Evolutionary conservation across 1,140 invertebrate species (phyloP).

Genomic region (Globodera ellingtonae): DNA sequence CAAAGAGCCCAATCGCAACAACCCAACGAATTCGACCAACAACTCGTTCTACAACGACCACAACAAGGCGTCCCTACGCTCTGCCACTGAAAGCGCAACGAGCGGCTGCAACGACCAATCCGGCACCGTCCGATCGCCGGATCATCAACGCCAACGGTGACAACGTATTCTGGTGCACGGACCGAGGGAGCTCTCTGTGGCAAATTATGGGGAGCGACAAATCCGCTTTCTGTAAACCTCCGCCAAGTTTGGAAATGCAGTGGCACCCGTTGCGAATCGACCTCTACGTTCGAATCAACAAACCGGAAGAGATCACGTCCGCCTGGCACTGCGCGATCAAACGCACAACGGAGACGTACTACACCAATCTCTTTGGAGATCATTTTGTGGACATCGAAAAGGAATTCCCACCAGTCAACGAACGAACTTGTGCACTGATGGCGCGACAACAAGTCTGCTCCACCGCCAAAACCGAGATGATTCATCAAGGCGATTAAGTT

Average conservation of each 20-base stretch:
- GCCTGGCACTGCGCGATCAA: not conserved
- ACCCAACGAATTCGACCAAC: too few species aligned
- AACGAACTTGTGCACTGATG: not conserved
- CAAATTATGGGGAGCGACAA: not conserved
- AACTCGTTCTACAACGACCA: too few species aligned
- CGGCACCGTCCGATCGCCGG: not conserved
- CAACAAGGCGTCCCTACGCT: too few species aligned
- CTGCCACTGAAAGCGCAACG: too few species aligned
- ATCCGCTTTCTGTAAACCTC: not conserved
- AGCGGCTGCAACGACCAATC: too few species aligned
- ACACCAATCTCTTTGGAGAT: not conserved
- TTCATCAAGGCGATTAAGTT: not conserved
- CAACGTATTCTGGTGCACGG: not conserved
- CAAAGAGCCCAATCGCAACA: too few species aligned
- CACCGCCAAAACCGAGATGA: not conserved
- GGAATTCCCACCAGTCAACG: not conserved
- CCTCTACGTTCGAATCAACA: not conserved
- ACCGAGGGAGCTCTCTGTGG: not conserved
- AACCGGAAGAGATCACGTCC: not conserved
- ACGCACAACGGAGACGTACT: not conserved
- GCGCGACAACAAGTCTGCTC: not conserved
- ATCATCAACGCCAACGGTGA: not conserved
- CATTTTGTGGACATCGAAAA: not conserved
- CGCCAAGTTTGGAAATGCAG: not conserved
- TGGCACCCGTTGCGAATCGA: not conserved